A percentile compares a stretch with the other conserved stretches of the same genome.
phyloP scores from a whole-genome alignment of 2,797 vertebrate genomes.

The Dromococcyx pavoninus region DNA sequence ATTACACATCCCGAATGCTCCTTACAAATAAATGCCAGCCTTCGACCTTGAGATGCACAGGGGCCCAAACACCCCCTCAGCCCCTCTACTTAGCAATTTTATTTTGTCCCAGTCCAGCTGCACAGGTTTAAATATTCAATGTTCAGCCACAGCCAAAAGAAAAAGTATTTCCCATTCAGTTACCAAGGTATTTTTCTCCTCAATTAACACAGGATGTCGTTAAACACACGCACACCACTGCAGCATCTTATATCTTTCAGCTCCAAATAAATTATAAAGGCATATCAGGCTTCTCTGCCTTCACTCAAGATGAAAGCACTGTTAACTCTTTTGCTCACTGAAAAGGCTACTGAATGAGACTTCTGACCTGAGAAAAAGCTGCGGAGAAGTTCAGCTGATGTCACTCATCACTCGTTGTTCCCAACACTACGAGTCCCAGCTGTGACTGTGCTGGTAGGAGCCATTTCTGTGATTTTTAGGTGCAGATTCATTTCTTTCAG shows the following conservation, averaged over 20 bases:
- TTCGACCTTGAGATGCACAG: rapidly evolving
- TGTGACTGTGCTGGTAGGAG: neutral
- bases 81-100: neutral
- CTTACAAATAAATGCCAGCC: neutral
- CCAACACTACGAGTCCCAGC: neutral
- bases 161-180: neutral
- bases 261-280: constrained; percentile 6
- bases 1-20: rapidly evolving
- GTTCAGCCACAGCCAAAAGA: neutral
- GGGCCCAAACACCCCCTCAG: neutral
- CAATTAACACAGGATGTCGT: neutral
- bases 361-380: neutral
- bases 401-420: neutral
- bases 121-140: neutral
- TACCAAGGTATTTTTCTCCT: neutral
- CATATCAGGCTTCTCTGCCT: neutral
- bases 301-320: neutral
- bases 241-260: neutral
- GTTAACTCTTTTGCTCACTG: neutral
- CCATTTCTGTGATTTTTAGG: neutral
- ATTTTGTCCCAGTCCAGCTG: neutral
- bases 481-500: neutral
- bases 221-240: neutral
- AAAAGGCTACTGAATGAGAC: neutral
- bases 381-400: neutral